Evolutionary conservation across 2,888 invertebrate genomes (phyloP), one percentile per base, ranked within the genome.

Genomic region (Hipparchia sbordonii): DNA sequence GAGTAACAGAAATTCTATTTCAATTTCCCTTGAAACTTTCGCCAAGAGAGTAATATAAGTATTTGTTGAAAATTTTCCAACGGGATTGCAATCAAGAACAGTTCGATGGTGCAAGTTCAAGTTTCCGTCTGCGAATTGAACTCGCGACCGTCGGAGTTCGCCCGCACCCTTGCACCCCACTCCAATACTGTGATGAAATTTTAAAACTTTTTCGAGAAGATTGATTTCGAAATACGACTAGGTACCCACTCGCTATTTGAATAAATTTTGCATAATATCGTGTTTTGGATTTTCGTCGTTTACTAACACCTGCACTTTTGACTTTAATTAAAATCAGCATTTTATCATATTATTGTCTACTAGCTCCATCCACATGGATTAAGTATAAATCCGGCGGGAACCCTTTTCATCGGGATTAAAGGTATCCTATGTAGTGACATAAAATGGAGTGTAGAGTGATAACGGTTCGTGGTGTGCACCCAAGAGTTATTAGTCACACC

Each of bases 31-130:
- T 23, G 48, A 70, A 72, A 74, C 72, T 76, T 73, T 72, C 72
- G 60, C 60, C 72, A 65, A 73, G 66, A 73, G 72, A 71, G 71
- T 70, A 77, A 78, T 80, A 81, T 81, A 84, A 85, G 84, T 88
- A 86, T 87, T 89, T 86, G 83, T 82, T 84, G 80, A 82, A 89
- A 89, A 86, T 85, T 84, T 84, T 82, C 81, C 82, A 85, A 85
- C 84, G 81, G 80, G 82, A 84, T 84, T 86, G 90, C 91, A 91
- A 91, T 92, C 91, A 90, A 84, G 87, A 81, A 81, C 83, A 79
- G 84, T 87, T 86, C 85, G 87, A 89, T 87, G 84, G 83, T 81
- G 81, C 85, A 84, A 82, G 82, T 85, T 83, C 78, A 89, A 88
- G 85, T 89, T 83, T 82, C 82, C 78, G 79, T 81, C 79, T 82